These are phyloP conservation scores for Mactra quadrangularis DNA, from an alignment of 1,140 invertebrate species.

Conservation along the genomic window DNA sequence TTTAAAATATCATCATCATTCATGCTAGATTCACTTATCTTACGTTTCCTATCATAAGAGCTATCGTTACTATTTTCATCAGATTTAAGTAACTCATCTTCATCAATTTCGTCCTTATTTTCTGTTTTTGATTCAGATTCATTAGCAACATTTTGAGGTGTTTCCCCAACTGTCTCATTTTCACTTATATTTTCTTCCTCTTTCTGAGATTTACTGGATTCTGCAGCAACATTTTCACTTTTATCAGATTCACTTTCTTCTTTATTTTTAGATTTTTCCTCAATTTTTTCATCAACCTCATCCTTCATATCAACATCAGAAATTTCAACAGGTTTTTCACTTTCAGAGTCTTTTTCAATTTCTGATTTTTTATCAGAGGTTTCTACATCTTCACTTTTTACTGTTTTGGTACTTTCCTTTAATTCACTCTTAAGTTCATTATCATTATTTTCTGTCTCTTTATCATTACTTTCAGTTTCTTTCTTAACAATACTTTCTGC, in stretches of 20 bases:
- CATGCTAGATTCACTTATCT: constrained; percentile 37
- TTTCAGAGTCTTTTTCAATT: neutral
- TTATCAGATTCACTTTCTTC: neutral
- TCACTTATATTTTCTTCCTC: neutral
- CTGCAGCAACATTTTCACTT: neutral
- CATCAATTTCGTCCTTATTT: neutral
- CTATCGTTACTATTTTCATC: constrained; percentile 20
- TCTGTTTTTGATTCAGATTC: neutral
- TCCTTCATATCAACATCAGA: neutral
- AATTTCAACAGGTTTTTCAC: too few species aligned
- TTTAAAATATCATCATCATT: constrained; percentile 30
- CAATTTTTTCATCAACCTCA: constrained; percentile 31
- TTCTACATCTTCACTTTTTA: constrained; percentile 13
- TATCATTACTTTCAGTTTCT: constrained; percentile 22
- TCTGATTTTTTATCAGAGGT: neutral
- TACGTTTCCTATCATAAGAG: neutral
- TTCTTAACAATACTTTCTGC: constrained; percentile 25
- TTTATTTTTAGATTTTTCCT: neutral
- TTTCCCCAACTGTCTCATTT: neutral
- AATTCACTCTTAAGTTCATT: constrained; percentile 25
- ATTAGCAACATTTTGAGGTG: neutral
- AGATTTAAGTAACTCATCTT: neutral
- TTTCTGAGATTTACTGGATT: neutral
- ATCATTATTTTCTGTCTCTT: constrained; percentile 38
- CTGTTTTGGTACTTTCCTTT: constrained; percentile 5